phyloP scores from a whole-genome alignment of 2,888 invertebrate species.

The Baccha elongata region DNA sequence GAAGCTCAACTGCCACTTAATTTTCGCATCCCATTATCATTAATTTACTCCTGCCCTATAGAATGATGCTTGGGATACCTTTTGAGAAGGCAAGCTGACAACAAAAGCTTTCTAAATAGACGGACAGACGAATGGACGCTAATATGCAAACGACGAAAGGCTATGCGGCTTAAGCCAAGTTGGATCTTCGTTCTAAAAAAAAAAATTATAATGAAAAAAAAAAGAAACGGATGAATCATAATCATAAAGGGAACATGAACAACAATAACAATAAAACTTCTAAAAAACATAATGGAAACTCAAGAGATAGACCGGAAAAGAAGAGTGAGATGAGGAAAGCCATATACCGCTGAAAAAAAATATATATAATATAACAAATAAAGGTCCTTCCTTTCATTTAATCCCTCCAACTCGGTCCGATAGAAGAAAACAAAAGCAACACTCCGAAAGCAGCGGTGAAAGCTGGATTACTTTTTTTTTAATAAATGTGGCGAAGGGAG shows the following conservation, averaged over 20 bases:
- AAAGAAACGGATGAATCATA: slow-evolving; percentile 64
- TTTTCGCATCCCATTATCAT: slow-evolving; percentile 74
- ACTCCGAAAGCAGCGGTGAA: slow-evolving; percentile 21
- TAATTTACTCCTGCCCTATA: slow-evolving; percentile 50
- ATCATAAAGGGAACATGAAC: slow-evolving; percentile 73
- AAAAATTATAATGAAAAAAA: slow-evolving; percentile 1
- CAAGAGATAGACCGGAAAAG: slow-evolving; percentile 13
- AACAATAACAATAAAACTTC: slow-evolving; percentile 73
- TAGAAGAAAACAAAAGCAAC: slow-evolving; percentile 4
- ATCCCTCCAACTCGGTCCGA: slow-evolving; percentile 30
- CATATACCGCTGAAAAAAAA: slow-evolving; percentile 22
- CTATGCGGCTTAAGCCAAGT: slow-evolving; percentile 2
- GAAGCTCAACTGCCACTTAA: slow-evolving; percentile 73
- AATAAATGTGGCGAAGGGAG: slow-evolving; percentile 41
- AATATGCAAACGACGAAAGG: background rate
- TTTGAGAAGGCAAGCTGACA: slow-evolving; percentile 20
- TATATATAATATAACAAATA: slow-evolving; percentile 43
- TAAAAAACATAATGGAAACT: slow-evolving; percentile 68
- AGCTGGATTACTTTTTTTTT: slow-evolving; percentile 29
- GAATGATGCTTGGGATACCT: slow-evolving; percentile 35
- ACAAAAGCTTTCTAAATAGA: background rate
- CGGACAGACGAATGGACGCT: slow-evolving; percentile 16
- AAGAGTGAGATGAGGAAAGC: slow-evolving; percentile 15
- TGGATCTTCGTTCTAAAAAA: slow-evolving; percentile 34
- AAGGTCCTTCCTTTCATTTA: slow-evolving; percentile 45